Base-by-base conservation (phyloP, 2,888 invertebrate species). In the Ceraclea dissimilis region DNA sequence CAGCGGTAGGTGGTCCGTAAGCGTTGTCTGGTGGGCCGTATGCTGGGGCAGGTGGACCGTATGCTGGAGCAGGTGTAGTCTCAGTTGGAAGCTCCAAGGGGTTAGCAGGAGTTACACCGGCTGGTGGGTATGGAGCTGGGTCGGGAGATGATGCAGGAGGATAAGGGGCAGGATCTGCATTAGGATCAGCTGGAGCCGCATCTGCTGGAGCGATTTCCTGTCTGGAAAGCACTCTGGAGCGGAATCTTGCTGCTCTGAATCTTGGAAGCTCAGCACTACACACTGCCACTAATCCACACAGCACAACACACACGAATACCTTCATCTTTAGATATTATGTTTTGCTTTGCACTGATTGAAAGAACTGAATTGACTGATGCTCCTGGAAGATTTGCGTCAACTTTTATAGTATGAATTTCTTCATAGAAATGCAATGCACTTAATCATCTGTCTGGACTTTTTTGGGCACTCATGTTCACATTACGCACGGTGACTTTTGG, bases 51-150 rank as follows among this genome's bases (percentile, higher is more conserved):
- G 54, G 54, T 6, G 52, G 44, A 11, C 57, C 57, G 13, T 57
- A 57, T 2, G 54, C 44, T 13, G 70, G 72, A 17, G 49, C 49
- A 6, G 44, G 34, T n/a, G 46, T 34, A 21, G 46, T 44, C 22
- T 52, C 52, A 6, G 57, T 49, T 0, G 76, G 76, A 2, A 76
- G 61, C 1, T 69, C 69, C 59, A 76, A 75, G 59, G 71, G 67
- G 1, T 72, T 73, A 16, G 66, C 66, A 1, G 77, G 77, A 33
- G 72, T 74, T 75, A 74, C 76, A 17, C 76, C 76, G 1, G 76
- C 71, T 0, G 76, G 67, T 6, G 54, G 51, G 11, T 57, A 53
- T n/a, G 57, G 52, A 21, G 47, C 57, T 8, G 26, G 18, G n/a
- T n/a, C 53, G 6, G 51, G 54, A 31, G 51, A 44, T 1, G 44